Evolutionary conservation across 2,888 invertebrate genomes (phyloP).

Genomic region (Acrobasis suavella): DNA sequence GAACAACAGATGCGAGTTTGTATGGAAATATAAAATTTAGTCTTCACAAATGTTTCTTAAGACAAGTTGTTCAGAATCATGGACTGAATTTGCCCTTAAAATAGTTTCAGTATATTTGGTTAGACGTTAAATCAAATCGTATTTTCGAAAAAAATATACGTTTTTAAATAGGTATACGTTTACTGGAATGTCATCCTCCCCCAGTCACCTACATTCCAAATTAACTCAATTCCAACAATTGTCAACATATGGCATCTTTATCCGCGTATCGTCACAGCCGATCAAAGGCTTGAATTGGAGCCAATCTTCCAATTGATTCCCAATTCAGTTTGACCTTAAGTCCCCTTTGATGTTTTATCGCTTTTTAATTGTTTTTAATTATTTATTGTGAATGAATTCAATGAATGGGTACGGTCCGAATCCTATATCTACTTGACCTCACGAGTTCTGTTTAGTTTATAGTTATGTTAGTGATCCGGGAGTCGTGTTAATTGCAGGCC

Average conservation of each 20-base stretch:
- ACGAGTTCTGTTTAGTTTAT: no score
- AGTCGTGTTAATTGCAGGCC: no score
- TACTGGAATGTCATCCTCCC: neutral
- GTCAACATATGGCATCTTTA: conserved; percentile 30
- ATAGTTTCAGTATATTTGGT: no score
- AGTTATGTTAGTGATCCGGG: no score
- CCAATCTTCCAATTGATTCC: conserved; percentile 18
- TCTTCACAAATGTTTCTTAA: no score
- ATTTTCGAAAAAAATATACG: no score
- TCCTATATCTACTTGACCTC: neutral
- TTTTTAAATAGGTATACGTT: neutral
- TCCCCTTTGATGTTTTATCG: conserved; percentile 18
- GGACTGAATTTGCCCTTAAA: no score
- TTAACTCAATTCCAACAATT: conserved; percentile 24
- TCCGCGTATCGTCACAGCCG: conserved; percentile 22
- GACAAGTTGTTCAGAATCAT: no score
- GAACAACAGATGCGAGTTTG: no score
- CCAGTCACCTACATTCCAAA: conserved; percentile 14
- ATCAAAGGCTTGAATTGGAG: conserved; percentile 27
- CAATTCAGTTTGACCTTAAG: conserved; percentile 12
- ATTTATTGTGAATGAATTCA: neutral
- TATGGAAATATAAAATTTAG: no score
- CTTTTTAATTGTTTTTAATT: conserved; percentile 15
- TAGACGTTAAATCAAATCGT: no score
- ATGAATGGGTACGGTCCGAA: neutral